These are phyloP conservation scores for Austrolebias charrua DNA, from an alignment of 2,797 vertebrate genomes.

Conservation along the genomic window DNA sequence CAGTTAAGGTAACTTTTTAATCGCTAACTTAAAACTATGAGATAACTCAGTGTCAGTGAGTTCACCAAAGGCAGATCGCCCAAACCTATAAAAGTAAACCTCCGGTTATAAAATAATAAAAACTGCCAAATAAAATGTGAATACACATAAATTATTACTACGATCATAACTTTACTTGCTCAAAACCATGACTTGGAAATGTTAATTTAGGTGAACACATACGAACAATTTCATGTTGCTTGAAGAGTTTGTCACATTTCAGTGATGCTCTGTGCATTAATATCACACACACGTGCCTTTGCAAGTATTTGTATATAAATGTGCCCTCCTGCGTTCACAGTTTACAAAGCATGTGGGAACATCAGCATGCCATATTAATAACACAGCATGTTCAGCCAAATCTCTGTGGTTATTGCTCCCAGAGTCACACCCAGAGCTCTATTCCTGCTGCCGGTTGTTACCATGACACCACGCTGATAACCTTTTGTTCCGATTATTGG, in stretches of 20 bases:
- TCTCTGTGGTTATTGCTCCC: constrained; percentile 21
- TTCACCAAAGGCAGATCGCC: constrained; percentile 3
- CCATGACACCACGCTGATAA: constrained; percentile 39
- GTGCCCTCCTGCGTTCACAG: constrained; percentile 12
- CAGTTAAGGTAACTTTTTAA: not conserved
- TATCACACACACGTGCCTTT: not conserved
- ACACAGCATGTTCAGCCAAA: constrained; percentile 26
- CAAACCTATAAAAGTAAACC: constrained; percentile 9
- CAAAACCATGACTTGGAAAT: too few relatives aligned
- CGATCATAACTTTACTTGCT: not conserved
- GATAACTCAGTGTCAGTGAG: not conserved
- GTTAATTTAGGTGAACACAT: too few relatives aligned
- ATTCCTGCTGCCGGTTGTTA: constrained; percentile 30
- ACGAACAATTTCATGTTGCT: not conserved
- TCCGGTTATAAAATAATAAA: constrained; percentile 17
- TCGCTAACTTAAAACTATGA: not conserved
- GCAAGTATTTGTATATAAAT: constrained; percentile 7
- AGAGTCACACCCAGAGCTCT: constrained; percentile 45
- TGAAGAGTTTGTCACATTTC: too few relatives aligned
- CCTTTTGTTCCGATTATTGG: constrained; percentile 25
- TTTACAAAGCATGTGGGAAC: constrained; percentile 26
- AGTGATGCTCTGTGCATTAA: not conserved
- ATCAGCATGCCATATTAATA: constrained; percentile 33
- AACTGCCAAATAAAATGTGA: not conserved
- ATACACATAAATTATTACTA: too few relatives aligned